Conservation (phyloP, 1,140 invertebrate genomes). For the Drosophila watanabei region DNA sequence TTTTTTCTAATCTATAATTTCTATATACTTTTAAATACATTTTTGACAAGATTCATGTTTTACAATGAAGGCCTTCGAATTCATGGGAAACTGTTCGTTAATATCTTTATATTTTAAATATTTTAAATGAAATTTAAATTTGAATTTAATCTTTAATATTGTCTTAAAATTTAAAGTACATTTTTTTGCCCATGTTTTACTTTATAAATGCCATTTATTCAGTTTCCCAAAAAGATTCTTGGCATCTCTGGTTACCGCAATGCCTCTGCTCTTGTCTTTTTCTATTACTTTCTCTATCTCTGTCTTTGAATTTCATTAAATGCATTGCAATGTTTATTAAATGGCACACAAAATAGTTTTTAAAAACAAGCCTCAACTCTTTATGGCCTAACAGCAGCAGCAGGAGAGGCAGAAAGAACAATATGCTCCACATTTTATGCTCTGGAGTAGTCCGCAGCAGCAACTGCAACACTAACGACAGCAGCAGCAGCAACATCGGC, state of each 20-base stretch:
- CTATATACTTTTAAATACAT: background rate
- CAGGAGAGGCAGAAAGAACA: conserved; percentile 23
- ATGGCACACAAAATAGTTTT: conserved; percentile 77
- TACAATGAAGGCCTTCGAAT: too few species aligned
- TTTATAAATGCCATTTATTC: background rate
- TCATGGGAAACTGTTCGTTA: too few species aligned
- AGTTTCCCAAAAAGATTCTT: background rate
- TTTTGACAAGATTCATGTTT: background rate
- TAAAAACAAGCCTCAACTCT: conserved; percentile 49
- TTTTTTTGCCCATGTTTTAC: too few species aligned
- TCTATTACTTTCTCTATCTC: conserved; percentile 2
- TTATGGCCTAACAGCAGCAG: conserved; percentile 9
- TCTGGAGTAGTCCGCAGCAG: conserved; percentile 32
- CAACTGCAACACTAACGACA: conserved; percentile 20
- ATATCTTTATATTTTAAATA: background rate
- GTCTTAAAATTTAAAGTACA: background rate
- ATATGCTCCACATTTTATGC: conserved; percentile 63
- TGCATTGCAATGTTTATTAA: conserved; percentile 75
- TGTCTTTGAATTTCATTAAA: conserved; percentile 69
- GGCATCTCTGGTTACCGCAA: conserved; percentile 16
- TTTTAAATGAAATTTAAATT: background rate
- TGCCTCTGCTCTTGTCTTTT: conserved; percentile 5
- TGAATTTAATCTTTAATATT: background rate
- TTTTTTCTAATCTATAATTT: background rate
- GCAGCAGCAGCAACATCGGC: conserved; percentile 24